A percentile compares a stretch with the other conserved stretches of the same genome.
Conservation (phyloP, 2,113 vertebrate genomes). For the Austrofundulus limnaeus region DNA sequence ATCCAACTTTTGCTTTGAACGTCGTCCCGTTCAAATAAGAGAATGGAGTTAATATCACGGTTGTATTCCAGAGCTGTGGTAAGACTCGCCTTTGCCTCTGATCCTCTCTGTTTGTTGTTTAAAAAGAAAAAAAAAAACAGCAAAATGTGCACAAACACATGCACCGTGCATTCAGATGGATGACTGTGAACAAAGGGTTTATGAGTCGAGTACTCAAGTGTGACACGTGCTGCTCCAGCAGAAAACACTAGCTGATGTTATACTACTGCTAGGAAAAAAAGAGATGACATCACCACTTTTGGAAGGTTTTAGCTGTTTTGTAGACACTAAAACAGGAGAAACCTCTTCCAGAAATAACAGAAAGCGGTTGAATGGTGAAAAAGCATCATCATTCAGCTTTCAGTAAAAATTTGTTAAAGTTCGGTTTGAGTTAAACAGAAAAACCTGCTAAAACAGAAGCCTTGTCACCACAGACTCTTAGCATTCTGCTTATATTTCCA, state of each 20-base stretch:
- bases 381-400: no score
- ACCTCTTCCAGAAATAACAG: neutral
- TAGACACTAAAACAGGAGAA: no score
- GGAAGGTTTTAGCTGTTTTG: neutral
- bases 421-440: no score
- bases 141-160: constrained; percentile 6
- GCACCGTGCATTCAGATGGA: constrained; percentile 34
- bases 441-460: no score
- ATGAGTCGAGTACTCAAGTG: constrained; percentile 60
- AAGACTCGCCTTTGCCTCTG: constrained; percentile 12
- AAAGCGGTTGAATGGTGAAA: no score
- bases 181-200: constrained; percentile 51
- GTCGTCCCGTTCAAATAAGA: constrained; percentile 6
- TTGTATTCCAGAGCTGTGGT: neutral
- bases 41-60: neutral
- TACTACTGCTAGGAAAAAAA: constrained; percentile 3
- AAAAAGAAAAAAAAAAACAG: constrained; percentile 11
- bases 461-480: no score
- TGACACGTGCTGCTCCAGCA: constrained; percentile 63
- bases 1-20: no score
- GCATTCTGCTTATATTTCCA: neutral
- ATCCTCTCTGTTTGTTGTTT: constrained; percentile 28
- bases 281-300: constrained; percentile 1
- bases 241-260: constrained; percentile 48
- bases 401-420: no score